Base-by-base conservation (phyloP, 2,888 invertebrate species). In the Leptinotarsa rubiginosa region DNA sequence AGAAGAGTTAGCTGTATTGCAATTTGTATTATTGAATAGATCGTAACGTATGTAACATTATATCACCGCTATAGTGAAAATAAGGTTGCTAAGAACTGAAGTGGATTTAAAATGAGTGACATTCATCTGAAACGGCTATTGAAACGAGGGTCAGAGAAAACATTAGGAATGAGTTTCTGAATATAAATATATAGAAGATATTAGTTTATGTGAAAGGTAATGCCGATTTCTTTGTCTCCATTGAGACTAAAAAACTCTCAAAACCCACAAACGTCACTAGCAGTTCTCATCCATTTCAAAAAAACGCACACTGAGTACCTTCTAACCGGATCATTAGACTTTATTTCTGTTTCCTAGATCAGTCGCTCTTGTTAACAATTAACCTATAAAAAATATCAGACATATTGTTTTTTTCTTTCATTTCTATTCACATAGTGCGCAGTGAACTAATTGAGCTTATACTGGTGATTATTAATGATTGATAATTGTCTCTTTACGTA, bases 401-500 rank as follows among this genome's bases (percentile, higher is more conserved):
- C 13, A 25, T 56, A 22, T 56, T 22, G 22, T 56, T 56, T 56
- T 10, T 15, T 12, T 52, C 18, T 25, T 56, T 56, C 22, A 56
- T 56, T 56, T 18, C 13, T 22, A 13, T 22, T 20, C 4, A 15
- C 4, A 22, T 25, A 41, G 41, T 56, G 20, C 56, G 56, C 56
- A 56, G 22, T 56, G 22, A 56, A 20, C 20, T 56, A 56, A 56
- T 56, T 12, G 22, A 56, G 2, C 12, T 18, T 18, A 22, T 25
- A 56, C 13, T 18, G 22, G 3, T 56, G 22, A 56, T 56, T 56
- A 56, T 56, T 56, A 22, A 56, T 56, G 4, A 56, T 18, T 5
- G 52, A 52, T 52, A 52, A 52, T 41, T 22, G 56, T 22, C 20
- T 22, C 10, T 56, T 56, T 56, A 56, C 56, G 56, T 56, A 56